These are phyloP conservation scores for Caenorhabditis remanei DNA, from an alignment of 1,140 invertebrate species.

Conservation along the genomic window DNA sequence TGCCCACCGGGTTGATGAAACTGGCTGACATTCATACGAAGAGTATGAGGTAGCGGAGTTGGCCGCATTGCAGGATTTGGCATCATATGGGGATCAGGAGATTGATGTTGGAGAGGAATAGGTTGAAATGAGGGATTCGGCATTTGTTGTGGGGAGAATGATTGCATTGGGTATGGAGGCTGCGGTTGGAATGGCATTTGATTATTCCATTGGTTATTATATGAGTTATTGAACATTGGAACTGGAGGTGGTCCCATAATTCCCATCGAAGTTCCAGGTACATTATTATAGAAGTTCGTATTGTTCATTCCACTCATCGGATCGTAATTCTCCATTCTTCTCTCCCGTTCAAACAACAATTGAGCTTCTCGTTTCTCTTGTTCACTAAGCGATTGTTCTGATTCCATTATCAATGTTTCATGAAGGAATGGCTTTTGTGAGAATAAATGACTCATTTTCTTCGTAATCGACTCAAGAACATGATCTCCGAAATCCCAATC, in stretches of 20 bases:
- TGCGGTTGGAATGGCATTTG: not conserved
- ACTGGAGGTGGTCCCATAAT: slow-evolving; percentile 2
- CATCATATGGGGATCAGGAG: too few relatives aligned
- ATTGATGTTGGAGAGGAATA: not conserved
- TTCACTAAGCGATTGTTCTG: slow-evolving; percentile 93
- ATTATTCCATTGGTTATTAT: not conserved
- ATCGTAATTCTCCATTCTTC: slow-evolving; percentile 82
- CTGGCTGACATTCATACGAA: slow-evolving; percentile 30
- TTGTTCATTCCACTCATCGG: not conserved
- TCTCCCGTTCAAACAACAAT: slow-evolving; percentile 88
- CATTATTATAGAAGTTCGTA: not conserved
- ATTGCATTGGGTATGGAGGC: not conserved
- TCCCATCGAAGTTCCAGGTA: not conserved
- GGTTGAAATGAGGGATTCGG: not conserved
- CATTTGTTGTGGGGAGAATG: not conserved
- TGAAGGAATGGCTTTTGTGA: slow-evolving; percentile 91
- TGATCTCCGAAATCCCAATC: slow-evolving; percentile 85
- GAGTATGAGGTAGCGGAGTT: not conserved
- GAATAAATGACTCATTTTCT: slow-evolving; percentile 83
- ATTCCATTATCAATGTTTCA: slow-evolving; percentile 93
- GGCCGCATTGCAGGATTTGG: not conserved
- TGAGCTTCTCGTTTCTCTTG: slow-evolving; percentile 93
- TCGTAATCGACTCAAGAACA: slow-evolving; percentile 85
- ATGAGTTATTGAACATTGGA: not conserved
- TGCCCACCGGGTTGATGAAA: slow-evolving; percentile 41